Evolutionary conservation across 2,888 invertebrate genomes (phyloP).

Genomic region (Rhagonycha lutea): DNA sequence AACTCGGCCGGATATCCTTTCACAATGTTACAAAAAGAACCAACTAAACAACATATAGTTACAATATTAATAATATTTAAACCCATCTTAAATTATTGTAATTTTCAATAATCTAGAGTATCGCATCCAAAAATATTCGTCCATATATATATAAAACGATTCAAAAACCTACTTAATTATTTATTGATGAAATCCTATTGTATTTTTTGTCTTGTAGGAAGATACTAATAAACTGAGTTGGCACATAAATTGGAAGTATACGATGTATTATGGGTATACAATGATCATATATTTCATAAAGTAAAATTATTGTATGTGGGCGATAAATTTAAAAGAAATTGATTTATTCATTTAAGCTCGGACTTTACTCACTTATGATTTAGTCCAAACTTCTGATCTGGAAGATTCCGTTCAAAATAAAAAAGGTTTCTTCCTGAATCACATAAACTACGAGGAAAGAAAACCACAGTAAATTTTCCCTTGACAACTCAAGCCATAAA

Average conservation of each 20-base stretch:
- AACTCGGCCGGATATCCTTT: not conserved
- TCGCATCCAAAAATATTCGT: not conserved
- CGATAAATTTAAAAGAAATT: not conserved
- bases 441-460: too few relatives aligned
- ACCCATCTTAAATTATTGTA: not conserved
- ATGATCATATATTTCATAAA: not conserved
- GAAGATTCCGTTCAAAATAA: too few relatives aligned
- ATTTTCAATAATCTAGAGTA: not conserved
- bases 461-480: too few relatives aligned
- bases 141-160: not conserved
- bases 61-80: not conserved
- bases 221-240: not conserved
- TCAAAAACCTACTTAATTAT: not conserved
- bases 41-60: not conserved
- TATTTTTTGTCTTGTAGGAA: not conserved
- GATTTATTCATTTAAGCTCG: too few relatives aligned
- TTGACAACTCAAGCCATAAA: too few relatives aligned
- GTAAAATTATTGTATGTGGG: too few relatives aligned
- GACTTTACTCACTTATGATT: too few relatives aligned
- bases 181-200: not conserved
- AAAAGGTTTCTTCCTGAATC: too few relatives aligned
- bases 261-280: not conserved
- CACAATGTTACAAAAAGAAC: not conserved
- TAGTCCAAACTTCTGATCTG: too few relatives aligned
- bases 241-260: not conserved